Evolutionary conservation across 2,797 vertebrate species (phyloP).

Genomic region (Diplodus puntazzo): DNA sequence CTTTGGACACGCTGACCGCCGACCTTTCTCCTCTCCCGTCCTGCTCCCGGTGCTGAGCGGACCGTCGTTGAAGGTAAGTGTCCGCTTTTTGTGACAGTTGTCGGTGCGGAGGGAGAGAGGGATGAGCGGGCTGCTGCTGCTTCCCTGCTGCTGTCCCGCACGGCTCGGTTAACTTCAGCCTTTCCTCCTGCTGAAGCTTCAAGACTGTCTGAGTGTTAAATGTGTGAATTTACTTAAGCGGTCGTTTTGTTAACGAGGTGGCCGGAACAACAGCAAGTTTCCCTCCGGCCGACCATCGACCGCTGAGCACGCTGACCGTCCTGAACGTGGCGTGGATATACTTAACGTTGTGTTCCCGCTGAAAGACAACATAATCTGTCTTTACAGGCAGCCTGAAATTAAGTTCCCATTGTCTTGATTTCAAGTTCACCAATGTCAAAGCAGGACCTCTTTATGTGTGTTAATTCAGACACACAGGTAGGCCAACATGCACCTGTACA

Average conservation of each 20-base stretch:
- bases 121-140: conserved; percentile 7
- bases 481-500: conserved; percentile 2
- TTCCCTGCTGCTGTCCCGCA: conserved; percentile 7
- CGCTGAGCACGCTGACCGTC: background rate
- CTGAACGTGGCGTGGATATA: background rate
- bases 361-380: background rate
- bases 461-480: background rate
- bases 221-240: background rate
- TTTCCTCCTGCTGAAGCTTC: background rate
- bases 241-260: background rate
- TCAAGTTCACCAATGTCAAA: background rate
- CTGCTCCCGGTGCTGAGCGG: conserved; percentile 18
- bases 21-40: conserved; percentile 8
- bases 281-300: background rate
- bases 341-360: background rate
- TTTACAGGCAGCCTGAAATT: background rate
- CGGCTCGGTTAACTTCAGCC: conserved; percentile 34
- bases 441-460: background rate
- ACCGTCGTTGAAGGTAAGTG: conserved; percentile 59
- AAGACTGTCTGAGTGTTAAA: background rate
- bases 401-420: background rate
- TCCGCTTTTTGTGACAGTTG: conserved; percentile 52
- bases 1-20: background rate
- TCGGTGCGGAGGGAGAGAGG: background rate
- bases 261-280: conserved; percentile 14